Evolutionary conservation across 2,797 vertebrate genomes (phyloP).

Genomic region (Lithobates sylvaticus): DNA sequence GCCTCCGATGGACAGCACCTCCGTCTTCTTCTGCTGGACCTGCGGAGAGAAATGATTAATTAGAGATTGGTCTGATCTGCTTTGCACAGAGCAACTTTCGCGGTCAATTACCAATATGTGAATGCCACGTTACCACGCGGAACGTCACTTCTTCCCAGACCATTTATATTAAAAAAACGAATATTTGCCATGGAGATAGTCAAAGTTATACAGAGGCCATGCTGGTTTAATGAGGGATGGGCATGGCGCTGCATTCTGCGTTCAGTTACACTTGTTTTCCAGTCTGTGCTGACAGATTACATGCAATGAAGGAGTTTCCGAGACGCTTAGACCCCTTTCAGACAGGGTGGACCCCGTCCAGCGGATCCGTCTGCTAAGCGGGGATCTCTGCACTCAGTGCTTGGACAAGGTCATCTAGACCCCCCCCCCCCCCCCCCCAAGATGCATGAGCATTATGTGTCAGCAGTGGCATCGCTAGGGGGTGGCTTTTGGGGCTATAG

Average conservation of each 20-base stretch:
- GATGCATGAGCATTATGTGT: too few relatives aligned
- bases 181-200: conserved; percentile 26
- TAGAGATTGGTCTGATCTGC: conserved; percentile 2
- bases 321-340: too few relatives aligned
- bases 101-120: neutral
- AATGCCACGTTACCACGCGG: neutral
- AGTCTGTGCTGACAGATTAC: neutral
- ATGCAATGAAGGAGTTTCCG: neutral
- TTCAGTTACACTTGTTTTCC: neutral
- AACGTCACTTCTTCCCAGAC: neutral
- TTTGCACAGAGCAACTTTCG: neutral
- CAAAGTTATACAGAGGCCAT: neutral
- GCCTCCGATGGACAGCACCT: conserved; percentile 17
- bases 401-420: too few relatives aligned
- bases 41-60: conserved; percentile 19
- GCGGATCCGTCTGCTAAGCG: too few relatives aligned
- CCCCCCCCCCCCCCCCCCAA: too few relatives aligned
- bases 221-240: neutral
- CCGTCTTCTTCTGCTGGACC: conserved; percentile 35
- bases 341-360: too few relatives aligned
- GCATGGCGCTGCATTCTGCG: neutral
- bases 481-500: too few relatives aligned
- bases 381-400: too few relatives aligned
- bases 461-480: too few relatives aligned
- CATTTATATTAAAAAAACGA: neutral